These are phyloP conservation scores for Cheumatopsyche charites DNA, from an alignment of 1,140 invertebrate genomes.

Conservation along the genomic window DNA sequence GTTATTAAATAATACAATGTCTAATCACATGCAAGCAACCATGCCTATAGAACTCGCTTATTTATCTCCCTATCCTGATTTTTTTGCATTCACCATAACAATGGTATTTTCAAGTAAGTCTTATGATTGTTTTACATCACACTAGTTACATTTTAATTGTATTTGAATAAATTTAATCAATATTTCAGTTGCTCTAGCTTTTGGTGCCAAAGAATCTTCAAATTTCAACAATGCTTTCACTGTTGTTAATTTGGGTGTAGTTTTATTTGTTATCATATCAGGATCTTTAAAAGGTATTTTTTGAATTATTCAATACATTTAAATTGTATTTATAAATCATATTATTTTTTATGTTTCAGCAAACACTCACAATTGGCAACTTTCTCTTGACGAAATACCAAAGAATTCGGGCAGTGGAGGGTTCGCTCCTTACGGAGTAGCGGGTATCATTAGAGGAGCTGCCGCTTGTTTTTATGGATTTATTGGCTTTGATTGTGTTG, in stretches of 20 bases:
- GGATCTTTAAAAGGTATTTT: slow-evolving; percentile 76
- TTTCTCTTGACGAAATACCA: slow-evolving; percentile 56
- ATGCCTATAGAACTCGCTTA: slow-evolving; percentile 77
- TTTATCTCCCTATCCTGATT: slow-evolving; percentile 72
- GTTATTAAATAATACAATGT: slow-evolving; percentile 61
- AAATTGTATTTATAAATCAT: not conserved
- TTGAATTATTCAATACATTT: not conserved
- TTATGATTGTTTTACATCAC: not conserved
- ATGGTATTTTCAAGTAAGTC: slow-evolving; percentile 64
- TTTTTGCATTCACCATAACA: slow-evolving; percentile 68
- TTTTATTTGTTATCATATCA: slow-evolving; percentile 81
- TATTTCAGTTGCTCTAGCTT: slow-evolving; percentile 71
- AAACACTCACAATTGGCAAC: slow-evolving; percentile 71
- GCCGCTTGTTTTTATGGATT: slow-evolving; percentile 92
- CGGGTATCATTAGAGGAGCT: slow-evolving; percentile 80
- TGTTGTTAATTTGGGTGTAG: slow-evolving; percentile 79
- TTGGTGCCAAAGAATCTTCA: slow-evolving; percentile 85
- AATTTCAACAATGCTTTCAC: slow-evolving; percentile 86
- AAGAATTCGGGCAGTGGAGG: slow-evolving; percentile 71
- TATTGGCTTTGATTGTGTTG: slow-evolving; percentile 89
- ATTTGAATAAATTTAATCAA: slow-evolving; percentile 29
- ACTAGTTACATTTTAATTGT: not conserved
- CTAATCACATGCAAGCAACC: slow-evolving; percentile 65
- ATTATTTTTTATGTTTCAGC: slow-evolving; percentile 53
- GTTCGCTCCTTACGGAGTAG: slow-evolving; percentile 81